phyloP scores from a whole-genome alignment of 2,113 vertebrate species.

The Bungarus multicinctus region DNA sequence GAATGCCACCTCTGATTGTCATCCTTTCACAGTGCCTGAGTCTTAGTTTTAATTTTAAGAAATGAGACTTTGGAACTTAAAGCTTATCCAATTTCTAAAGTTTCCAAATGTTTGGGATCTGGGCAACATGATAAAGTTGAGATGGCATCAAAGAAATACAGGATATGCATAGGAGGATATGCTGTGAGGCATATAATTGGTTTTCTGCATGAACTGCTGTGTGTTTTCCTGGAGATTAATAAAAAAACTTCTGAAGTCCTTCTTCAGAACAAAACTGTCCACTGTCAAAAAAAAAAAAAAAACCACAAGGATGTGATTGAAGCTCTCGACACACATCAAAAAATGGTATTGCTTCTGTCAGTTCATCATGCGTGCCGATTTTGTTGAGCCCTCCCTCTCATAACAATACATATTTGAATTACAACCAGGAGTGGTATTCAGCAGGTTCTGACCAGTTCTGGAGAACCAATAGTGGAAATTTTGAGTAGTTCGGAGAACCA shows the following conservation, averaged over 20 bases:
- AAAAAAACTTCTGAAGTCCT: background rate
- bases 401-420: background rate
- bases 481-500: too few species aligned
- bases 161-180: background rate
- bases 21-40: too few species aligned
- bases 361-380: background rate
- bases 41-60: too few species aligned
- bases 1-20: too few species aligned
- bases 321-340: background rate
- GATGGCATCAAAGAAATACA: background rate
- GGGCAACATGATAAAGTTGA: background rate
- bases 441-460: too few species aligned
- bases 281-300: background rate
- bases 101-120: background rate
- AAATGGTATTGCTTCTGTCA: background rate
- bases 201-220: background rate
- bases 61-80: too few species aligned
- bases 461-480: too few species aligned
- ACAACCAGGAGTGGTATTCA: background rate
- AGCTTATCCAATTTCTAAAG: background rate
- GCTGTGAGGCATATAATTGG: too few species aligned
- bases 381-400: background rate
- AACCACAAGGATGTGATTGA: background rate
- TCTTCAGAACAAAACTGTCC: background rate
- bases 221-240: background rate